Conservation (phyloP, 2,113 vertebrate genomes). For the Ctenomys sociabilis region DNA sequence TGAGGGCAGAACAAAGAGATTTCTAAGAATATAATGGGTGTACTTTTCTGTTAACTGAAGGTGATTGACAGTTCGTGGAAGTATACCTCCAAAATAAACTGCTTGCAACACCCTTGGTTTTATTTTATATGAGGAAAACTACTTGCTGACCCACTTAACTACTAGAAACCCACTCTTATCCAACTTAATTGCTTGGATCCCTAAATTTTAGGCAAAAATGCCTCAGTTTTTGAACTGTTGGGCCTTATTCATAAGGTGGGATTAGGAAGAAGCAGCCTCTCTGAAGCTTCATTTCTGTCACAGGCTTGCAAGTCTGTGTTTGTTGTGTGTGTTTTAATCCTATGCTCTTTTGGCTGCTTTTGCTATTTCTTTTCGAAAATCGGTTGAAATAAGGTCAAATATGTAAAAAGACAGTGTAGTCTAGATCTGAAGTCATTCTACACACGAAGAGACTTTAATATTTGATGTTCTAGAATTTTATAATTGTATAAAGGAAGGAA, state of each 20-base stretch:
- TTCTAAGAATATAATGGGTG: constrained; percentile 78
- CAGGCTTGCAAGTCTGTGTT: not conserved
- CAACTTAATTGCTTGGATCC: not conserved
- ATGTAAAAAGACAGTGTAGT: not conserved
- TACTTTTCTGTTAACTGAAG: constrained; percentile 74
- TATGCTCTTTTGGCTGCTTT: not conserved
- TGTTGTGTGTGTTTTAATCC: not conserved
- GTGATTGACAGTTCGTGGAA: constrained; percentile 76
- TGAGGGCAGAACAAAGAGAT: constrained; percentile 54
- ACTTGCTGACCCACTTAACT: constrained; percentile 33
- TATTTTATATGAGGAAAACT: constrained; percentile 52
- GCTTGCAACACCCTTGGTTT: constrained; percentile 31
- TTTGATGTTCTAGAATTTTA: constrained; percentile 28
- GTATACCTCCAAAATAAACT: constrained; percentile 56
- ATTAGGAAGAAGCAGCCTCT: not conserved
- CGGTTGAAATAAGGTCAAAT: constrained; percentile 1
- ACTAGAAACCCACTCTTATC: constrained; percentile 9
- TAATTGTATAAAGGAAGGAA: not conserved
- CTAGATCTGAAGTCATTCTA: not conserved
- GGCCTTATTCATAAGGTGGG: not conserved
- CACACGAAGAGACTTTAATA: not conserved
- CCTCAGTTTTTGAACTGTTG: not conserved
- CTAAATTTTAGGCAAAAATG: constrained; percentile 6
- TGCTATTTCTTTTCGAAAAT: not conserved
- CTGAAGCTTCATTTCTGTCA: constrained; percentile 13